Conservation (phyloP, 1,140 invertebrate genomes). For the Zaprionus camerounensis region DNA sequence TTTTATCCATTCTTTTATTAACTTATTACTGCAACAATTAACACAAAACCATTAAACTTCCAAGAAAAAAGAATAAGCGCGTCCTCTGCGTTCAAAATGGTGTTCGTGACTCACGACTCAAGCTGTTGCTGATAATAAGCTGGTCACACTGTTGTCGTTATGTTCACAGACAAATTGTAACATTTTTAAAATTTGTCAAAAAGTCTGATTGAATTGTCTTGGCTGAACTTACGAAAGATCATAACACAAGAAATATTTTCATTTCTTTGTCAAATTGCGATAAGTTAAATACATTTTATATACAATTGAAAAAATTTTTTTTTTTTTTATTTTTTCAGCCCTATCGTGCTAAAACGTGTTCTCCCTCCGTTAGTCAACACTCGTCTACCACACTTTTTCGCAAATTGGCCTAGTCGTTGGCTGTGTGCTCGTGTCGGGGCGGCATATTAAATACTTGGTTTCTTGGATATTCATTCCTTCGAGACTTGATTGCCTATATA, state of each 20-base stretch:
- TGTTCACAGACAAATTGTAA: not conserved
- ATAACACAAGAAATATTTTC: not conserved
- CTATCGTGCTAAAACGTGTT: constrained; percentile 41
- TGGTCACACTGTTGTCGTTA: constrained; percentile 34
- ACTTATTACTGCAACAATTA: constrained; percentile 11
- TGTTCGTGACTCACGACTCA: constrained; percentile 36
- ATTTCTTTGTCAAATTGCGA: not conserved
- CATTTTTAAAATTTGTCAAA: not conserved
- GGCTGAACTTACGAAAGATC: not conserved
- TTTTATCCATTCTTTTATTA: constrained; percentile 56
- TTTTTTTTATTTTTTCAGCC: constrained; percentile 20
- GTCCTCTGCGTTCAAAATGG: constrained; percentile 64
- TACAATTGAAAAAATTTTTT: not conserved
- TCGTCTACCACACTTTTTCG: constrained; percentile 34
- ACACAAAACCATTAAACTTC: constrained; percentile 28
- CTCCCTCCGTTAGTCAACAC: constrained; percentile 1
- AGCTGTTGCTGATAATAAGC: not conserved
- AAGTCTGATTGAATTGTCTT: not conserved
- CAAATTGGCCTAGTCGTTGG: constrained; percentile 25
- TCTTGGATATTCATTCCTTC: constrained; percentile 17
- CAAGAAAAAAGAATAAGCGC: constrained; percentile 55
- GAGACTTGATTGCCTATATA: constrained; percentile 3
- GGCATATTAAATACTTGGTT: constrained; percentile 27
- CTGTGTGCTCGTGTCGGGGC: constrained; percentile 18
- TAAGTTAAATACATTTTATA: not conserved